Base-by-base conservation (phyloP, 2,113 vertebrate genomes). In the human region DNA sequence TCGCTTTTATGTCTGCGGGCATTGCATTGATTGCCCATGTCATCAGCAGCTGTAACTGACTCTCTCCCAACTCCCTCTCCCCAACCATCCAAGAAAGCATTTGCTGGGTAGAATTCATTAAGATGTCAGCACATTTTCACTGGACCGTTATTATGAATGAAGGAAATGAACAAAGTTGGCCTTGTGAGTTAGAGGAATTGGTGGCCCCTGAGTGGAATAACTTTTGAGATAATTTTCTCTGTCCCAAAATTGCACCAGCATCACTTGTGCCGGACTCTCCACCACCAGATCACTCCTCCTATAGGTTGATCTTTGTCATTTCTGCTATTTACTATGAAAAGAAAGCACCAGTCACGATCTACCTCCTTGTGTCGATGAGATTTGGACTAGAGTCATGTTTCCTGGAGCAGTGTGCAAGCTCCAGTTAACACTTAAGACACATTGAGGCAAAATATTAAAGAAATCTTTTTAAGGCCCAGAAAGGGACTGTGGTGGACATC, bases 251-350 rank as follows among this genome's bases (percentile, higher is more conserved):
- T 38, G 50, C 3, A n/a, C 20, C 30, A 16, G 22, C 11, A 4
- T 80, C 76, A 18, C 59, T 8, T 8, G 1, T 48, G 5, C 57
- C 4, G 11, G 61, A 13, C 13, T 38, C 7, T 32, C 1, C 3
- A 6, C 61, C 30, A 13, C 23, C 35, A 43, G 90, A 23, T 17
- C 66, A 1, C 35, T n/a, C 6, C 22, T 59, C 59, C 64, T 38
- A 0, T 40, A 4, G 52, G n/a, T 32, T 50, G 1, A 23, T 38
- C 61, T 72, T 70, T 52, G 59, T 8, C 0, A 0, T 30, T 48
- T 23, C 68, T 89, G 13, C 10, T 17, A 5, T 52, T 18, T 6
- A 3, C 59, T 12, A 0, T 52, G n/a, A 48, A 68, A 57, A 72
- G 13, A 25, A 27, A 73, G 18, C 38, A 17, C 52, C 8, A 9